phyloP scores from a whole-genome alignment of 35 echinoderm and acorn worm genomes.

The Strongylocentrotus purpuratus region DNA sequence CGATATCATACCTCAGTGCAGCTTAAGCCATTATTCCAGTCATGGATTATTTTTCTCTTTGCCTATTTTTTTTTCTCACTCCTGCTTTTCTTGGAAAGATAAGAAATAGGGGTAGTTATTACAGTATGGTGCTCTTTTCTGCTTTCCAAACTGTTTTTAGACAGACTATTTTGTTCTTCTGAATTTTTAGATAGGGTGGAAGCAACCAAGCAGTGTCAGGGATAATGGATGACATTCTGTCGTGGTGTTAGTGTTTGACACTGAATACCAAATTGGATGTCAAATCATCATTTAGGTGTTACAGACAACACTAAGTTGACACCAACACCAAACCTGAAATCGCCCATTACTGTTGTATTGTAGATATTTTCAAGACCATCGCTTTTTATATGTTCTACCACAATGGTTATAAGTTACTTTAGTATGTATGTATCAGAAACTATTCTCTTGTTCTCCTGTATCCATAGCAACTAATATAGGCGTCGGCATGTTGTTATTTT shows the following conservation, averaged over 20 bases:
- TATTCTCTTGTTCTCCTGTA: not conserved
- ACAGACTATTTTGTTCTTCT: not conserved
- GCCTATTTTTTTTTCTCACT: not conserved
- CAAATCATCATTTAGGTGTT: not conserved
- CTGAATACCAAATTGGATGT: not conserved
- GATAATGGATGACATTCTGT: not conserved
- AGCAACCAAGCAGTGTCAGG: not conserved
- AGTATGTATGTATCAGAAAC: not conserved
- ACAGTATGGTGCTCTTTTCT: not conserved
- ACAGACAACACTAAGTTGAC: not conserved
- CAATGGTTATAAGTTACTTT: not conserved
- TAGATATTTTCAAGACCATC: not conserved
- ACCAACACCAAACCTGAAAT: not conserved
- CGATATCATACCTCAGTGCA: not conserved
- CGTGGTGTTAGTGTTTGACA: not conserved
- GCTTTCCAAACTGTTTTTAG: not conserved
- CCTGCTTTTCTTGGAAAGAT: not conserved
- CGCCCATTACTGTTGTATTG: not conserved
- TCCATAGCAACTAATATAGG: not conserved
- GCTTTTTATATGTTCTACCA: not conserved
- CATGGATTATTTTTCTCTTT: not conserved
- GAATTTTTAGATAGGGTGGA: not conserved
- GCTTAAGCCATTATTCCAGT: not conserved
- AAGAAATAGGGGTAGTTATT: not conserved
- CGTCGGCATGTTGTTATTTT: not conserved